phyloP scores from a whole-genome alignment of 2,888 invertebrate genomes.

The Caenorhabditis panamensis region DNA sequence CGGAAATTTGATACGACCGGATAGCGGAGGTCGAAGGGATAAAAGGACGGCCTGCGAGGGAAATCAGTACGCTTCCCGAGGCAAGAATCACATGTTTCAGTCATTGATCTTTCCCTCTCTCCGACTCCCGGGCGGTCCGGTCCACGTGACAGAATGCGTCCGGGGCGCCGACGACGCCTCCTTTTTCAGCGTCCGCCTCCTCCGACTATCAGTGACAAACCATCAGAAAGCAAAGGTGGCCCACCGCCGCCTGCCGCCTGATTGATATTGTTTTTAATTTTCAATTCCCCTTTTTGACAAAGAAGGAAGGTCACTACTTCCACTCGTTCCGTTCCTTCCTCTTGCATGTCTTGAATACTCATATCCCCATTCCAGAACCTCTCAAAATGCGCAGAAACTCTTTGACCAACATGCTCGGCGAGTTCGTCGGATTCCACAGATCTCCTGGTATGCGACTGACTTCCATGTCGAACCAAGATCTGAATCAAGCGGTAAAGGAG shows the following conservation, averaged over 20 bases:
- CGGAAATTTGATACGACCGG: constrained; percentile 39
- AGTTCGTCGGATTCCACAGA: constrained; percentile 74
- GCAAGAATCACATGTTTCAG: constrained; percentile 23
- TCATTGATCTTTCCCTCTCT: constrained; percentile 54
- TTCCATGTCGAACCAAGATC: constrained; percentile 43
- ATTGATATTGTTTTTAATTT: constrained; percentile 50
- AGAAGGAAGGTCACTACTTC: constrained; percentile 6
- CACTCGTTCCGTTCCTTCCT: constrained; percentile 19
- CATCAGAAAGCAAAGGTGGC: constrained; percentile 25
- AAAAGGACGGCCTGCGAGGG: neutral
- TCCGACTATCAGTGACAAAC: constrained; percentile 30
- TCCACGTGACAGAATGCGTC: constrained; percentile 47
- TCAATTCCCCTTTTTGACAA: neutral
- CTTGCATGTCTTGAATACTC: neutral
- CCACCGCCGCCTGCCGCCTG: constrained; percentile 32
- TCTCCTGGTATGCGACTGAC: constrained; percentile 70
- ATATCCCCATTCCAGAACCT: neutral
- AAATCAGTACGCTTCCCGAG: too few relatives aligned
- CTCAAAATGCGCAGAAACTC: constrained; percentile 68
- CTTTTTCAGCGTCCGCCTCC: constrained; percentile 43
- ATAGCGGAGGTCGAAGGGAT: constrained; percentile 9
- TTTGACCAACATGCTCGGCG: constrained; percentile 72
- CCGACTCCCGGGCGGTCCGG: constrained; percentile 24
- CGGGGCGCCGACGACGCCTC: constrained; percentile 26
- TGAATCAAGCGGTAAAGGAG: constrained; percentile 54